Conservation (phyloP, 1,140 invertebrate genomes). For the Agrypnia vestita region DNA sequence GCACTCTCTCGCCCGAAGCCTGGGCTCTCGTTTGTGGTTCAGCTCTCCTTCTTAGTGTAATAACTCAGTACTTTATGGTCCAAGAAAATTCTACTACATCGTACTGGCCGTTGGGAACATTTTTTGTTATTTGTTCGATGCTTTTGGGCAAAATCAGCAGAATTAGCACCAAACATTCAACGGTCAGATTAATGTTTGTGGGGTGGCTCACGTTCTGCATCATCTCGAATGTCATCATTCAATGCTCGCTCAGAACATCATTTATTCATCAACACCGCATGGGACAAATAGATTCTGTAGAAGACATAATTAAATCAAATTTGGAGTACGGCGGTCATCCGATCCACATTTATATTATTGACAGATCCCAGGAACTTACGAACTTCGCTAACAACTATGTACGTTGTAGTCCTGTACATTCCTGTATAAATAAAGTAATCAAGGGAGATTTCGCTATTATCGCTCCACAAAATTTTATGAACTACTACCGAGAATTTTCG, state of each 20-base stretch:
- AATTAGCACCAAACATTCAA: background rate
- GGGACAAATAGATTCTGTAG: background rate
- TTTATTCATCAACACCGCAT: background rate
- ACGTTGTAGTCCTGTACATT: background rate
- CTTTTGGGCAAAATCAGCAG: background rate
- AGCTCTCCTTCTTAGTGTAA: background rate
- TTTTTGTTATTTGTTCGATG: background rate
- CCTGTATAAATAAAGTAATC: background rate
- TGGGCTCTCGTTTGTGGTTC: background rate
- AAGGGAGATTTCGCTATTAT: conserved; percentile 12
- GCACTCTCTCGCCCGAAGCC: background rate
- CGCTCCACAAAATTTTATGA: background rate
- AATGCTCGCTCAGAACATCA: background rate
- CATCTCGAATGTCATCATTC: conserved; percentile 7
- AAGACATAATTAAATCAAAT: background rate
- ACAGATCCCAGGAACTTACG: background rate
- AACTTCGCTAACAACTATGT: background rate
- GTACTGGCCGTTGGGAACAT: background rate
- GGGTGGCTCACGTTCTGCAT: background rate
- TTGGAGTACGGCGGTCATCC: background rate
- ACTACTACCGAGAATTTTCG: background rate
- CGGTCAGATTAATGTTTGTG: background rate
- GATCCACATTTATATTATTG: background rate
- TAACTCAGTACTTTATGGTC: background rate
- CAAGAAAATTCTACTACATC: background rate